Conservation (phyloP, 2,113 vertebrate species). For the Malurus cyaneus region DNA sequence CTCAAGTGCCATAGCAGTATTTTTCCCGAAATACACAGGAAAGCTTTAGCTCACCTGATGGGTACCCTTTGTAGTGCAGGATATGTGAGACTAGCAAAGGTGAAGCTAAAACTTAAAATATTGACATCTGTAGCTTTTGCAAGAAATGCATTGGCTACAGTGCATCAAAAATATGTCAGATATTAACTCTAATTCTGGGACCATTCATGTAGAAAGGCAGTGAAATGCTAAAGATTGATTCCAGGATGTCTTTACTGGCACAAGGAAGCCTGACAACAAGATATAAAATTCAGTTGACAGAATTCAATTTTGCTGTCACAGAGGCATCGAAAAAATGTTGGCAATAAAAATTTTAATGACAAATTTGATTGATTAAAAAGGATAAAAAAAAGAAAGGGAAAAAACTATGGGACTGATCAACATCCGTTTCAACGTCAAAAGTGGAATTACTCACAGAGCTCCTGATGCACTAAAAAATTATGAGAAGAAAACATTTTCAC, state of each 20-base stretch:
- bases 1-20: background rate
- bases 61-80: background rate
- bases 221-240: conserved; percentile 7
- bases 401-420: background rate
- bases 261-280: background rate
- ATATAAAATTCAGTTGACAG: background rate
- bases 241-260: background rate
- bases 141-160: background rate
- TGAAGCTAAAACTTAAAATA: background rate
- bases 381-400: background rate
- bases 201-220: background rate
- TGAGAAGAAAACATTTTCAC: background rate
- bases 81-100: background rate
- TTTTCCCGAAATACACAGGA: background rate
- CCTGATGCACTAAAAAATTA: background rate
- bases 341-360: background rate
- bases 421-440: background rate
- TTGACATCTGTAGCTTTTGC: background rate
- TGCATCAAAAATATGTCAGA: background rate
- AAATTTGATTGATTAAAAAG: conserved; percentile 12
- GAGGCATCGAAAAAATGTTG: background rate
- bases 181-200: background rate
- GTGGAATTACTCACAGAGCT: background rate
- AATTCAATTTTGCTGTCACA: conserved; percentile 2
- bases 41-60: background rate